Evolutionary conservation across 2,888 invertebrate species (phyloP).

Genomic region (Torymus tubicola): DNA sequence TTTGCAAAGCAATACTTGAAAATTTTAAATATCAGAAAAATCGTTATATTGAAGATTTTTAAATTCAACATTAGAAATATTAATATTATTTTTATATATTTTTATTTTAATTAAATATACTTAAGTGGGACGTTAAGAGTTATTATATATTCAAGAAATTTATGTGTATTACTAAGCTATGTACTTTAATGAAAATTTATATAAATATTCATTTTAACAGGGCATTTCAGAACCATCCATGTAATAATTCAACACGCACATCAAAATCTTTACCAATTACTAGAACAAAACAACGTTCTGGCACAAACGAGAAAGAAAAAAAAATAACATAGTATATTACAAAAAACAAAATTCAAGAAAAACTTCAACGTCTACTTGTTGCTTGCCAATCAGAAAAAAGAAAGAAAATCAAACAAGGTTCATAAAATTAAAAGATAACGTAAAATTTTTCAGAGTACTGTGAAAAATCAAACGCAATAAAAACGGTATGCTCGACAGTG

Average conservation of each 20-base stretch:
- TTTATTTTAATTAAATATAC: too few species aligned
- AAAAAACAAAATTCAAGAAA: slow-evolving; percentile 55
- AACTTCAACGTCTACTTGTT: slow-evolving; percentile 41
- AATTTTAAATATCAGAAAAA: too few species aligned
- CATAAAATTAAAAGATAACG: slow-evolving; percentile 36
- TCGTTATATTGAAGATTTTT: too few species aligned
- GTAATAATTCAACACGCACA: slow-evolving; percentile 40
- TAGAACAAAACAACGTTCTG: slow-evolving; percentile 50
- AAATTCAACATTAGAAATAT: too few species aligned
- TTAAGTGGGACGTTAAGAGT: too few species aligned
- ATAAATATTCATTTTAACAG: neutral
- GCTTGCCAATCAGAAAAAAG: slow-evolving; percentile 54
- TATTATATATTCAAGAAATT: too few species aligned
- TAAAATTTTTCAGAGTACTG: slow-evolving; percentile 42
- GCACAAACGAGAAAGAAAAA: slow-evolving; percentile 58
- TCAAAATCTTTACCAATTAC: slow-evolving; percentile 47
- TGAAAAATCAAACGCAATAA: slow-evolving; percentile 39
- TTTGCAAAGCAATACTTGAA: too few species aligned
- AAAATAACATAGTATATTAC: slow-evolving; percentile 28
- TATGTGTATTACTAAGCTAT: too few species aligned
- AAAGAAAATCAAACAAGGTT: slow-evolving; percentile 1
- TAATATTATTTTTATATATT: too few species aligned
- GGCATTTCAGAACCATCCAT: slow-evolving; percentile 38
- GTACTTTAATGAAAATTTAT: neutral
- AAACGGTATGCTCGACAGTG: slow-evolving; percentile 26